Percentiles rank a stretch among this genome's conserved stretches.
phyloP scores from a whole-genome alignment of 2,113 vertebrate genomes.

The Pseudopodoces humilis region DNA sequence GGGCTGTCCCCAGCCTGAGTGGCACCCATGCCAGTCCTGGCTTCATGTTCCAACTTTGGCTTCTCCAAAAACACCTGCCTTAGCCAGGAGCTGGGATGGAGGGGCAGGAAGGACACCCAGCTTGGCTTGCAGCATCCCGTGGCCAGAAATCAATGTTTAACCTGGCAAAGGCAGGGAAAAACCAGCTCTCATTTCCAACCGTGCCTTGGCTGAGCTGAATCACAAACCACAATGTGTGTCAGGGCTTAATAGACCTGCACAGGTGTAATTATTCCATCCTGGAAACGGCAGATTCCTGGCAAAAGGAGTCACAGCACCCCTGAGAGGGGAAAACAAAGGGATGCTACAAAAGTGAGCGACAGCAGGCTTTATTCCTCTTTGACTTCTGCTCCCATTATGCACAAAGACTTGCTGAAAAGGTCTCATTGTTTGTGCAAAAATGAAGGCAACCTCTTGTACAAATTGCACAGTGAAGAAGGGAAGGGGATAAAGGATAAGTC shows the following conservation, averaged over 20 bases:
- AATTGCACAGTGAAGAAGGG: neutral
- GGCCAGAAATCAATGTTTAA: neutral
- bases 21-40: neutral
- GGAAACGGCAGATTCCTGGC: neutral
- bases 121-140: accelerated
- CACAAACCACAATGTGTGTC: constrained; percentile 41
- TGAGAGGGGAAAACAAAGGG: constrained; percentile 31
- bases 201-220: constrained; percentile 25
- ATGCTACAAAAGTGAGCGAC: constrained; percentile 19
- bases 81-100: neutral
- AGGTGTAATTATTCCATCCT: constrained; percentile 28
- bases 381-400: neutral
- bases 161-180: neutral
- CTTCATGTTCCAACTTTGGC: neutral
- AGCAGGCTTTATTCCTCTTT: constrained; percentile 2
- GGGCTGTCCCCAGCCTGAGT: neutral
- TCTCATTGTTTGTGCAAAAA: neutral
- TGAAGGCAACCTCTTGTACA: neutral
- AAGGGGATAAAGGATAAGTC: neutral
- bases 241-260: constrained; percentile 6
- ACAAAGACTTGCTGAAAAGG: neutral
- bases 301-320: constrained; percentile 11
- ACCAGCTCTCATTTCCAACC: neutral
- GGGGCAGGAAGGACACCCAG: neutral
- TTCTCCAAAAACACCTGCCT: neutral